Conservation (phyloP, 1,140 invertebrate species). For the Metopolophium dirhodum region DNA sequence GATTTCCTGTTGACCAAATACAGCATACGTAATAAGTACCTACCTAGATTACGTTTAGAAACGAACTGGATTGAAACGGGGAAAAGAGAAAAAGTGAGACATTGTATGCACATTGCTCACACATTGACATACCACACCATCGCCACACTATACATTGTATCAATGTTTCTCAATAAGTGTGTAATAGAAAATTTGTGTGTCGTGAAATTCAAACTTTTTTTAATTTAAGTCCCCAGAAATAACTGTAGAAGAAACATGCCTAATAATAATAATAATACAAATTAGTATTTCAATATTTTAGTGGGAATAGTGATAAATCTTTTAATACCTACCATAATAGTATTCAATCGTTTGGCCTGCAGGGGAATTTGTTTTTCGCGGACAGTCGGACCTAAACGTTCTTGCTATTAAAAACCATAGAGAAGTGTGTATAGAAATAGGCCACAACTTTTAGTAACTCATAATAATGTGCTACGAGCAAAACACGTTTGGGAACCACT, state of each 20-base stretch:
- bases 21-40: neutral
- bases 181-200: accelerated
- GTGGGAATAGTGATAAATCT: neutral
- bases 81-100: neutral
- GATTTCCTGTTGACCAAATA: neutral
- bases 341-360: no score
- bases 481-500: neutral
- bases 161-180: neutral
- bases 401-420: neutral
- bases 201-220: neutral
- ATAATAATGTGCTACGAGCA: neutral
- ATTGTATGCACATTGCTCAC: no score
- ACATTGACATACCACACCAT: no score
- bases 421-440: neutral
- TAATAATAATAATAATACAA: no score
- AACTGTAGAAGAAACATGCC: no score
- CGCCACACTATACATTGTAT: no score
- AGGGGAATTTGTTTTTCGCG: no score
- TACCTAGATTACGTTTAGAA: neutral
- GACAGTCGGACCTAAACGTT: no score
- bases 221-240: neutral
- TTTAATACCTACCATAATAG: no score
- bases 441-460: neutral
- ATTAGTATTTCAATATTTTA: neutral
- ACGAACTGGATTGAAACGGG: neutral